phyloP scores from a whole-genome alignment of 2,797 vertebrate genomes.

The Anolis apletophallus region DNA sequence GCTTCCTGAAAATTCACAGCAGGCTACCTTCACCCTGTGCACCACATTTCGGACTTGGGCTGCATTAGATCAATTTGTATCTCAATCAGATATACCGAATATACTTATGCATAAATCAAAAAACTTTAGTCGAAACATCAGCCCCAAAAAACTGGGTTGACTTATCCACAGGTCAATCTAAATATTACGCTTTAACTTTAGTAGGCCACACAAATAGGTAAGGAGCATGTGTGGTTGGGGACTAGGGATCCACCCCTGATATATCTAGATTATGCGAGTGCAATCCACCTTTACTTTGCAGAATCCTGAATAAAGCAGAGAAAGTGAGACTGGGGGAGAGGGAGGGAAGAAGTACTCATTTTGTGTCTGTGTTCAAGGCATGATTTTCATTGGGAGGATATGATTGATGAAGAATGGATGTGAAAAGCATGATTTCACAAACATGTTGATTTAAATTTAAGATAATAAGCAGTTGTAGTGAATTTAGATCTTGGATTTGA shows the following conservation, averaged over 20 bases:
- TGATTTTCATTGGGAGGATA: neutral
- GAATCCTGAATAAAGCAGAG: neutral
- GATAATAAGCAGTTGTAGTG: neutral
- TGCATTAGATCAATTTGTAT: neutral
- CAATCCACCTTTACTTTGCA: neutral
- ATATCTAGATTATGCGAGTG: neutral
- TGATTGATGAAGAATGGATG: neutral
- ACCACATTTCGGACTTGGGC: too few species aligned
- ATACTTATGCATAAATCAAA: too few species aligned
- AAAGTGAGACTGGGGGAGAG: too few species aligned
- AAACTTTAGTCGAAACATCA: too few species aligned
- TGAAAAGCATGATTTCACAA: neutral
- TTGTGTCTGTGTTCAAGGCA: neutral
- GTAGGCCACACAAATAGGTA: too few species aligned
- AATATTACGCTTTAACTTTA: too few species aligned
- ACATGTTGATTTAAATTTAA: neutral
- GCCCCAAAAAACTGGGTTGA: too few species aligned
- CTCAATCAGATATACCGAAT: neutral
- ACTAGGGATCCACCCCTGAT: too few species aligned
- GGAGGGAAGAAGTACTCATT: neutral
- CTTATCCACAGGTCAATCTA: too few species aligned
- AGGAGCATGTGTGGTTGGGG: too few species aligned
- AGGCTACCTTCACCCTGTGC: too few species aligned
- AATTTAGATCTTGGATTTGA: neutral
- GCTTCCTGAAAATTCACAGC: too few species aligned